Evolutionary conservation across 35 echinoderm and acorn worm genomes (phyloP).

Genomic region (Stichopus chloronotus): DNA sequence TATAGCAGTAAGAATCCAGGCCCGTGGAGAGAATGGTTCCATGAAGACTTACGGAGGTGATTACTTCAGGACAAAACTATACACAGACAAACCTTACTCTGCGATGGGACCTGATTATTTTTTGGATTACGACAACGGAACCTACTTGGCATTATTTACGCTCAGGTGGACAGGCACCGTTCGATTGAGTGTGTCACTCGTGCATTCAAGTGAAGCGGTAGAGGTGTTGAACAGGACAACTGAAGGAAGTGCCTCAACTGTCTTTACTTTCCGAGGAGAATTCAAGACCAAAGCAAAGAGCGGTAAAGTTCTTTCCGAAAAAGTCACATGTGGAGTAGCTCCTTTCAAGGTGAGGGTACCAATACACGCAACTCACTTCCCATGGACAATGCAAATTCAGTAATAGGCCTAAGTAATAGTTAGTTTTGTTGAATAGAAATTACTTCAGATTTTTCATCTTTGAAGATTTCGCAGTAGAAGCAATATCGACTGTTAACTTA

Average conservation of each 20-base stretch:
- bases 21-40: background rate
- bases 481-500: no score
- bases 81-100: conserved; percentile 5
- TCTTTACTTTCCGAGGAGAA: background rate
- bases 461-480: no score
- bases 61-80: conserved; percentile 58
- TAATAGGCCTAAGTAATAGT: no score
- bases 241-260: background rate
- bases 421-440: no score
- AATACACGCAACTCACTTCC: background rate
- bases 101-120: no score
- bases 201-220: conserved; percentile 21
- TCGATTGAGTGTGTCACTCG: conserved; percentile 24
- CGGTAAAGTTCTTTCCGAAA: background rate
- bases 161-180: conserved; percentile 26
- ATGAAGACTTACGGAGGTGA: conserved; percentile 63
- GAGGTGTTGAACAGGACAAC: conserved; percentile 6
- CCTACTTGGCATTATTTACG: no score
- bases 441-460: no score
- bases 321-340: background rate
- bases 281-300: background rate
- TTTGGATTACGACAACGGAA: no score
- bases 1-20: conserved; percentile 46
- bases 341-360: background rate
- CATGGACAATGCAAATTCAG: no score